phyloP scores from a whole-genome alignment of 2,113 vertebrate genomes.

The Carlito syrichta region DNA sequence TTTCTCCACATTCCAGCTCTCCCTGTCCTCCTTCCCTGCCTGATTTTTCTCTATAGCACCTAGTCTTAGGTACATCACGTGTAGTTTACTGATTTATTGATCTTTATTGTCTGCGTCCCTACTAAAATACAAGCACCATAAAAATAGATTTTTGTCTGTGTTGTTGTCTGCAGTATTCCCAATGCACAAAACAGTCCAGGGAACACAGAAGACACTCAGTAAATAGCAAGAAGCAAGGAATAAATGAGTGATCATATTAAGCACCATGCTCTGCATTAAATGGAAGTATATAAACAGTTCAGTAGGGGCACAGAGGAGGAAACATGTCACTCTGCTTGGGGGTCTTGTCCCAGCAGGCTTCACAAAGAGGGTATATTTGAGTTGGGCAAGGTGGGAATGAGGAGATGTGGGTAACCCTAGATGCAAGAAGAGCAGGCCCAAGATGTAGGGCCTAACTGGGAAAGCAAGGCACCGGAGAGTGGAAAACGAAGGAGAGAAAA shows the following conservation, averaged over 20 bases:
- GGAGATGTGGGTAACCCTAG: neutral
- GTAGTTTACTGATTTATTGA: neutral
- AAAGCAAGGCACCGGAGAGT: too few species aligned
- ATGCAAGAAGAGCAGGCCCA: neutral
- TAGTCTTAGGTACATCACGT: neutral
- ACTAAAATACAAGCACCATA: neutral
- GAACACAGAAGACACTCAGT: neutral
- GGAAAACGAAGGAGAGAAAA: neutral
- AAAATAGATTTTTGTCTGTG: neutral
- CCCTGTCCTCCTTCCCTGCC: neutral
- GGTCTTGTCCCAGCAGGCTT: neutral
- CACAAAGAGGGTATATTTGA: neutral
- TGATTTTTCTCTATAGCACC: neutral
- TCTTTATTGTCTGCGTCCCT: neutral
- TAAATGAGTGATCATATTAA: neutral
- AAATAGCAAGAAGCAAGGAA: neutral
- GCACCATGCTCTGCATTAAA: neutral
- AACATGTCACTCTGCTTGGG: neutral
- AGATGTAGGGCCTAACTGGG: neutral
- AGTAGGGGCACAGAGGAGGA: neutral
- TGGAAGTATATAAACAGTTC: neutral
- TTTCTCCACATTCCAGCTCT: neutral
- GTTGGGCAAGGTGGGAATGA: neutral
- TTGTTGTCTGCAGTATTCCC: neutral
- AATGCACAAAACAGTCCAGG: neutral